Conservation (phyloP, 2,113 vertebrate genomes). For the Coptodon rendalli region DNA sequence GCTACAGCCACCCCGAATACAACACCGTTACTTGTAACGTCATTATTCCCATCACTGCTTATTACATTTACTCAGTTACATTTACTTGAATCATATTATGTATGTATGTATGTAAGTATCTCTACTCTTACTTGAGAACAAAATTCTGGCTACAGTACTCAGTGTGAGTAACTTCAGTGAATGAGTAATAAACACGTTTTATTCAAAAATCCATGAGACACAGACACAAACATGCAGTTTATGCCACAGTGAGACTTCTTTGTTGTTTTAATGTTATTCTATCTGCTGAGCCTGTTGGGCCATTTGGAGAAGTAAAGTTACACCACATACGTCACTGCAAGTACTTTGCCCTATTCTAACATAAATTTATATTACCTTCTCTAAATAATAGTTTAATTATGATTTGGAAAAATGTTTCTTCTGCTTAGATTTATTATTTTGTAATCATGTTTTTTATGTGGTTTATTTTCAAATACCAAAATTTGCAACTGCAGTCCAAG, state of each 20-base stretch:
- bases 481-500: not conserved
- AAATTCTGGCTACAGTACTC: not conserved
- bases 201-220: not conserved
- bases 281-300: not conserved
- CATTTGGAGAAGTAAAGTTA: not conserved
- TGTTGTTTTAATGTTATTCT: not conserved
- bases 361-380: not conserved
- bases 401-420: not conserved
- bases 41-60: not conserved
- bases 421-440: not conserved
- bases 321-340: not conserved
- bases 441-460: rapidly evolving
- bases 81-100: not conserved
- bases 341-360: not conserved
- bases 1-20: no score
- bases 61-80: not conserved
- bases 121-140: not conserved
- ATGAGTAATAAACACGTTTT: not conserved
- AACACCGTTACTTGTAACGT: rapidly evolving
- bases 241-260: not conserved
- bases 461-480: not conserved
- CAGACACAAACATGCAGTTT: not conserved
- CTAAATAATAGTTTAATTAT: not conserved
- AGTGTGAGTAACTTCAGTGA: not conserved
- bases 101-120: not conserved